phyloP scores from a whole-genome alignment of 35 echinoderm and acorn worm species.

The Amphiura filiformis region DNA sequence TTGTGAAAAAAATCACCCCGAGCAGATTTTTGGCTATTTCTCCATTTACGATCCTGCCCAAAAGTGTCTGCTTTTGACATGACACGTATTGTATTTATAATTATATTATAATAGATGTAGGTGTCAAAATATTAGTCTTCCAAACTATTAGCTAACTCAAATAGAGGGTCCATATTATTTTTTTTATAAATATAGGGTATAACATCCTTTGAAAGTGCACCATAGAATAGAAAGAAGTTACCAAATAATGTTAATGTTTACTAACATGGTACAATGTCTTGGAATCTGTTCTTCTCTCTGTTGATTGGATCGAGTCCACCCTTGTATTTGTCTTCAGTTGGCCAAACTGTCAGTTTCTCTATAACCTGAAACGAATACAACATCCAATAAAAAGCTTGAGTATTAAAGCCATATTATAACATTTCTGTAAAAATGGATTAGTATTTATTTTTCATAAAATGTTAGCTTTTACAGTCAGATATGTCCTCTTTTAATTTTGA shows the following conservation, averaged over 20 bases:
- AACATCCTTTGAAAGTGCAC: no score
- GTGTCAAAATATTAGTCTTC: not conserved
- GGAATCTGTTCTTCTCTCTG: slow-evolving; percentile 55
- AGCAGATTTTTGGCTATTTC: no score
- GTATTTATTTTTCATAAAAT: no score
- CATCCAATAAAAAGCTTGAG: not conserved
- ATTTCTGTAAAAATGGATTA: no score
- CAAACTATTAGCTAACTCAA: not conserved
- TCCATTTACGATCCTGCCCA: no score
- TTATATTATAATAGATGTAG: not conserved
- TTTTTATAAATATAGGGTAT: not conserved
- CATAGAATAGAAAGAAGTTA: not conserved
- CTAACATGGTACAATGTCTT: slow-evolving; percentile 54
- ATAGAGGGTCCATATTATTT: no score
- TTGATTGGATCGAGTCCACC: slow-evolving; percentile 33
- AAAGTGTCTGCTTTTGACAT: no score
- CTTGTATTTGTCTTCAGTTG: slow-evolving; percentile 9
- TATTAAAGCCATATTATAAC: no score
- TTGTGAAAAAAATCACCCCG: no score
- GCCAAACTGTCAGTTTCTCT: slow-evolving; percentile 37
- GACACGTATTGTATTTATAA: no score
- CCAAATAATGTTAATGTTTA: not conserved
- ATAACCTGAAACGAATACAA: not conserved
- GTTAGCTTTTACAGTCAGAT: no score
- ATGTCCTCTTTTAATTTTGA: no score